Percentiles rank a stretch among this genome's conserved stretches.
Conservation (phyloP, 2,888 invertebrate genomes). For the Sepioteuthis lessoniana region DNA sequence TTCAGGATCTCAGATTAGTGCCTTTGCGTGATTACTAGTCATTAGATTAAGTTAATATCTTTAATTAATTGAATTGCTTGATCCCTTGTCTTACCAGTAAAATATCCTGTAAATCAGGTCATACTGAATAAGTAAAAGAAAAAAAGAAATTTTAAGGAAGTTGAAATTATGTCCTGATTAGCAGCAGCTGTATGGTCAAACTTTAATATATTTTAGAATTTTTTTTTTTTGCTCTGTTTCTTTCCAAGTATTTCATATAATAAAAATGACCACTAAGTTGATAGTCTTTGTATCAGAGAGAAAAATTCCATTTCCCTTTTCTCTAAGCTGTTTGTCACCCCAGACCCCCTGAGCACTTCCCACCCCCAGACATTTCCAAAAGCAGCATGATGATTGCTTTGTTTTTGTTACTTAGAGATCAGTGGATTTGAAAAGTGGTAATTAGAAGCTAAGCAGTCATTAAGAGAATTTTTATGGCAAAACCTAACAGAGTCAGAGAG, state of each 20-base stretch:
- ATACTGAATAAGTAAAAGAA: too few relatives aligned
- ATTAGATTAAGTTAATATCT: too few relatives aligned
- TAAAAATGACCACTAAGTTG: background rate
- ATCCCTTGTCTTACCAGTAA: too few relatives aligned
- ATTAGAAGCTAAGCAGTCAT: background rate
- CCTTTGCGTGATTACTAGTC: too few relatives aligned
- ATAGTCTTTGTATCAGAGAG: background rate
- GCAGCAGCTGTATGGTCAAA: too few relatives aligned
- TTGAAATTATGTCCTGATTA: too few relatives aligned
- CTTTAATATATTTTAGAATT: too few relatives aligned
- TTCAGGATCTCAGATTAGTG: too few relatives aligned
- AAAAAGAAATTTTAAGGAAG: too few relatives aligned
- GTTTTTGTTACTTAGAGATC: background rate
- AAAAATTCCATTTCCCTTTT: background rate
- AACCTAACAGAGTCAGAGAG: background rate
- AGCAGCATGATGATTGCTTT: background rate
- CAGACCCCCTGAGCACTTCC: background rate
- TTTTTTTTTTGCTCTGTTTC: too few relatives aligned
- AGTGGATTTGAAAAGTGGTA: conserved; percentile 6
- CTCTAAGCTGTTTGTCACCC: background rate
- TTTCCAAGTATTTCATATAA: background rate
- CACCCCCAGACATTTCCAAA: background rate
- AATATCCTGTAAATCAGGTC: too few relatives aligned
- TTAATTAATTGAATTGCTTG: too few relatives aligned
- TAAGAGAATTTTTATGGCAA: background rate